phyloP scores from a whole-genome alignment of 2,797 vertebrate genomes.

The Myripristis jacobus region DNA sequence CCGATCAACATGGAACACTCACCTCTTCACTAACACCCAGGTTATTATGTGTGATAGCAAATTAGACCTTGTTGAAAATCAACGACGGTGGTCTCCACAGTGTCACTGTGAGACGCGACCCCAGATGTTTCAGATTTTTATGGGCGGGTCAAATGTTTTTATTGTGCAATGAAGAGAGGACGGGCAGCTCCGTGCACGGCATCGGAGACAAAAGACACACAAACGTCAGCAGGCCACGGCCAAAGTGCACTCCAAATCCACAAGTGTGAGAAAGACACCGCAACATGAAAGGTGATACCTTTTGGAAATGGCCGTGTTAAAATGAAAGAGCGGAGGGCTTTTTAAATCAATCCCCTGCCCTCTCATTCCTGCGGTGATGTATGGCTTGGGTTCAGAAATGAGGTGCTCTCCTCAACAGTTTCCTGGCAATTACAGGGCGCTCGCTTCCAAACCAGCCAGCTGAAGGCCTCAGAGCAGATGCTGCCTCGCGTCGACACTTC shows the following conservation, averaged over 20 bases:
- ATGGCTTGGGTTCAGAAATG: constrained; percentile 76
- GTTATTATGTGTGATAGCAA: constrained; percentile 10
- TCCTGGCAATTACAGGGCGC: constrained; percentile 83
- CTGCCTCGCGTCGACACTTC: constrained; percentile 44
- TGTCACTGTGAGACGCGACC: constrained; percentile 20
- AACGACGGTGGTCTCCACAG: constrained; percentile 18
- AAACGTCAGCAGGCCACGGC: constrained; percentile 17
- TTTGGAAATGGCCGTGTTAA: constrained; percentile 77
- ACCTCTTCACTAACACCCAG: neutral
- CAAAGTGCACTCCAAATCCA: constrained; percentile 62
- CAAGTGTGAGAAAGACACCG: constrained; percentile 65
- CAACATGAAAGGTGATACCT: constrained; percentile 78
- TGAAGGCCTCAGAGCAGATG: constrained; percentile 73
- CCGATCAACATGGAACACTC: neutral
- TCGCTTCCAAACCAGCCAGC: constrained; percentile 63
- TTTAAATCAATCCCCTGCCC: constrained; percentile 74
- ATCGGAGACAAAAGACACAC: neutral
- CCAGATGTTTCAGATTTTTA: constrained; percentile 33
- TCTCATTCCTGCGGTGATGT: constrained; percentile 82
- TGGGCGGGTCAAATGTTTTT: constrained; percentile 10
- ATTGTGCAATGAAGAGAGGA: constrained; percentile 28
- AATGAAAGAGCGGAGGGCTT: constrained; percentile 80
- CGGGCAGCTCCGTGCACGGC: neutral
- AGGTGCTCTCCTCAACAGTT: constrained; percentile 71
- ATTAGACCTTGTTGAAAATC: constrained; percentile 37